These are phyloP conservation scores for Margaritifera margaritifera DNA, from an alignment of 2,888 invertebrate species.

Conservation along the genomic window DNA sequence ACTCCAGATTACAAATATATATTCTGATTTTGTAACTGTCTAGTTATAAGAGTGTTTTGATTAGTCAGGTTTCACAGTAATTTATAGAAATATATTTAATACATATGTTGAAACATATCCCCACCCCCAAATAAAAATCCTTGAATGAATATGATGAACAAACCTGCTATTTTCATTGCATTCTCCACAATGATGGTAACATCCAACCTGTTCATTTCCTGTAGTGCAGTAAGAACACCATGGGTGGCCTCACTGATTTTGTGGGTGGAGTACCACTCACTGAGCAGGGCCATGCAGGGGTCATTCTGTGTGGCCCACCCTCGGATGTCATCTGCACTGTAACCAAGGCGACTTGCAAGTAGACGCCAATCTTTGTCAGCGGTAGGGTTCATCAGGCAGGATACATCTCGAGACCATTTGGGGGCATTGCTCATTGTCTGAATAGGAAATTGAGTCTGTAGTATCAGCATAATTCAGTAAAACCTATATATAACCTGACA, in stretches of 20 bases:
- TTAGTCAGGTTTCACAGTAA: no score
- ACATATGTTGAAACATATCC: no score
- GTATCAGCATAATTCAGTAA: no score
- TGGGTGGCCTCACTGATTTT: slow-evolving; percentile 64
- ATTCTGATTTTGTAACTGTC: no score
- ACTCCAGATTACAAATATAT: no score
- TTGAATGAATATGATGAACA: background rate
- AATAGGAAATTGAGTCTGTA: background rate
- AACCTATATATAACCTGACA: no score
- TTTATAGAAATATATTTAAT: no score
- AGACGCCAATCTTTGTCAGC: slow-evolving; percentile 68
- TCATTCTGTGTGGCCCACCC: slow-evolving; percentile 67
- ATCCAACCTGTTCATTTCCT: slow-evolving; percentile 67
- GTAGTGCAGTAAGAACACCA: slow-evolving; percentile 62
- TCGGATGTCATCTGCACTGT: slow-evolving; percentile 65
- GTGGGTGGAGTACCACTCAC: slow-evolving; percentile 69
- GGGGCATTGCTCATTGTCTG: slow-evolving; percentile 70
- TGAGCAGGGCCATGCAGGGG: slow-evolving; percentile 68
- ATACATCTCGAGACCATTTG: slow-evolving; percentile 66
- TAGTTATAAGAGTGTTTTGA: no score
- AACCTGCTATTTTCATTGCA: slow-evolving; percentile 63
- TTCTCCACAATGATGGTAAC: slow-evolving; percentile 65
- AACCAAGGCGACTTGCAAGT: slow-evolving; percentile 65
- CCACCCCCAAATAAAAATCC: no score
- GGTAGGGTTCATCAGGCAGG: slow-evolving; percentile 62